A percentile compares a stretch with the other conserved stretches of the same genome.
Evolutionary conservation across 2,797 vertebrate genomes (phyloP).

Genomic region (Platyrinchus mystaceus): DNA sequence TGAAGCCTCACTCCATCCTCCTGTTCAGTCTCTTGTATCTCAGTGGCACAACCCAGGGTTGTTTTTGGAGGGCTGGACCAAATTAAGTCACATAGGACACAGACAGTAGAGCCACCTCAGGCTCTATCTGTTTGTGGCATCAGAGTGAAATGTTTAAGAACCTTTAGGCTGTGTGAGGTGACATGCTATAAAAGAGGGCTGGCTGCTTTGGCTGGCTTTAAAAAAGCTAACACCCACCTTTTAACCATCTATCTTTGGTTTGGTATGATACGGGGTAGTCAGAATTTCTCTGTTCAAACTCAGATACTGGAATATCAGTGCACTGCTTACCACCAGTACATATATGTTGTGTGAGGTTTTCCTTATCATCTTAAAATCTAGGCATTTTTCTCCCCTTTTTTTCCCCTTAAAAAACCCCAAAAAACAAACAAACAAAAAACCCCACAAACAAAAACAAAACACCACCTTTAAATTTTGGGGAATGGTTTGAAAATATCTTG

Average conservation of each 20-base stretch:
- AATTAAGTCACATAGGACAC: not conserved
- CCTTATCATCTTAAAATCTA: not conserved
- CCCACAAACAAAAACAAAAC: too few relatives aligned
- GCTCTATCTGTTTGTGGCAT: not conserved
- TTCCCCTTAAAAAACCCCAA: not conserved
- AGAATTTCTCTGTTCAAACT: not conserved
- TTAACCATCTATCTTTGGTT: not conserved
- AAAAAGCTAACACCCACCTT: not conserved
- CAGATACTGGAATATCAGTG: not conserved
- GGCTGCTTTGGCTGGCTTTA: not conserved
- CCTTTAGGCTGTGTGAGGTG: not conserved
- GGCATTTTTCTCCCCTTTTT: not conserved
- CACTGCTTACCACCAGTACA: not conserved
- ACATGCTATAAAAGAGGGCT: not conserved
- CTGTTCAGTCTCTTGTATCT: not conserved
- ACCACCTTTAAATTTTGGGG: not conserved
- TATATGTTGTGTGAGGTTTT: not conserved
- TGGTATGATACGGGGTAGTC: not conserved
- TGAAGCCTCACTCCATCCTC: not conserved
- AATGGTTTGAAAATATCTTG: not conserved
- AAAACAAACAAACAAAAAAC: too few relatives aligned
- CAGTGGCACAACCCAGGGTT: not conserved
- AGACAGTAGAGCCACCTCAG: not conserved
- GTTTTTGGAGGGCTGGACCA: not conserved
- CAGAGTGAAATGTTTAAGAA: not conserved